Base-by-base conservation (phyloP, 1,140 invertebrate species). In the Drosophila saltans region DNA sequence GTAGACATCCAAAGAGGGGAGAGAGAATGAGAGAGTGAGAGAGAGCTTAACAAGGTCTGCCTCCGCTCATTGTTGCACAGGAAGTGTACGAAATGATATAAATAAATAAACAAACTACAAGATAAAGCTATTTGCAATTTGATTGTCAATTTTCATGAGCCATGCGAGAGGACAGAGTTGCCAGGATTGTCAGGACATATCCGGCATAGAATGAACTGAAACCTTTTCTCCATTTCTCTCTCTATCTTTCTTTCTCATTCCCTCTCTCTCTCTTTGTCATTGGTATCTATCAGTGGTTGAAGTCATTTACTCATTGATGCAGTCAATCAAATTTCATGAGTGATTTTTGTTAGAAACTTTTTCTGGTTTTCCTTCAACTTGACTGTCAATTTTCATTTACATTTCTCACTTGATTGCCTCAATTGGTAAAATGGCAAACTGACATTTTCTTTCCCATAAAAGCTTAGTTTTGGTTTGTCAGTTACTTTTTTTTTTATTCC, bases 41-140 rank as follows among this genome's bases (percentile, higher is more conserved):
- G 39, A 52, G 61, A 79, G 78, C 81, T 85, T 84, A 84, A 78
- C 81, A 75, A 81, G 78, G 67, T 66, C 73, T 70, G 69, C 68
- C 78, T 65, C 59, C 52, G 43, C 79, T 71, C 69, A 78, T 85
- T 88, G 81, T 70, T 84, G 75, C 80, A 75, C 84, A 88, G 83
- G 84, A 86, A 88, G 83, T 88, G 83, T 77, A 86, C 83, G 76
- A 88, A 86, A 86, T 89, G 83, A 86, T 89, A 86, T 86, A 86
- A 86, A 86, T 86, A 86, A 86, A 86, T 86, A 86, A 86, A 75
- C 82, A 86, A 86, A 88, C 84, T 88, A 88, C 83, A 89, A 88
- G 84, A 88, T 88, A 88, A 88, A 88, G 84, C 84, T 89, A 88
- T 88, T 88, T 88, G 84, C 84, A 84, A 88, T 88, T 88, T 88